Percentiles rank a stretch among this genome's conserved stretches.
phyloP scores from a whole-genome alignment of 2,113 vertebrate species.

The Rhagologus leucostigma region DNA sequence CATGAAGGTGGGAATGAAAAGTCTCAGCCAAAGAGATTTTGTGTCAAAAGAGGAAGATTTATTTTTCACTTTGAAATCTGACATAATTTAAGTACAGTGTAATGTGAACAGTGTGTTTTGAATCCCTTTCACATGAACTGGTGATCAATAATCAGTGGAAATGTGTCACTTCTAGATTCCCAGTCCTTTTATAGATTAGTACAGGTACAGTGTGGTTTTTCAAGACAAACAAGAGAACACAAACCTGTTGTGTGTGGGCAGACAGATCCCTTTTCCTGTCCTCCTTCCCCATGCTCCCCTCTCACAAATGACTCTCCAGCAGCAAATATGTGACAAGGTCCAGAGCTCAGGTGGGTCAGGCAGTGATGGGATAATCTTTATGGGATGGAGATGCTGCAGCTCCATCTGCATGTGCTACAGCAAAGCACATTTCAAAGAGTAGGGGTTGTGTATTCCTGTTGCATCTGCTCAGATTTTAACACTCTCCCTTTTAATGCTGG shows the following conservation, averaged over 20 bases:
- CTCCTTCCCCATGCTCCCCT: neutral
- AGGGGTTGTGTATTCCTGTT: neutral
- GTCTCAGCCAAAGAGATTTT: neutral
- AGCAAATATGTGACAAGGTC: fast-evolving
- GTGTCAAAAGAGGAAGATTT: neutral
- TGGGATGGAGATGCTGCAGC: neutral
- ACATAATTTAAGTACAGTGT: neutral
- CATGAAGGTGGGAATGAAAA: neutral
- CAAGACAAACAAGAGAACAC: neutral
- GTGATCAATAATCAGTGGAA: neutral
- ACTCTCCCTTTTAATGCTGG: neutral
- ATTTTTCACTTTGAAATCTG: neutral
- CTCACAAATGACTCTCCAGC: neutral
- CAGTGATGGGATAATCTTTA: neutral
- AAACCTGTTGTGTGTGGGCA: neutral
- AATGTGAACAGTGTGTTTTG: neutral
- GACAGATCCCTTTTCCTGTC: neutral
- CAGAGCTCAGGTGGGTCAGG: neutral
- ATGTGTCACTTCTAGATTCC: neutral
- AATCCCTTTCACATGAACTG: neutral
- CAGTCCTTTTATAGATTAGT: neutral
- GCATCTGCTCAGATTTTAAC: neutral
- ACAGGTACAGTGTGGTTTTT: neutral
- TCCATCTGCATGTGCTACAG: neutral
- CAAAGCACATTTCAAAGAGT: neutral